Conservation (phyloP, 1,140 invertebrate species). For the Lucilia cuprina region DNA sequence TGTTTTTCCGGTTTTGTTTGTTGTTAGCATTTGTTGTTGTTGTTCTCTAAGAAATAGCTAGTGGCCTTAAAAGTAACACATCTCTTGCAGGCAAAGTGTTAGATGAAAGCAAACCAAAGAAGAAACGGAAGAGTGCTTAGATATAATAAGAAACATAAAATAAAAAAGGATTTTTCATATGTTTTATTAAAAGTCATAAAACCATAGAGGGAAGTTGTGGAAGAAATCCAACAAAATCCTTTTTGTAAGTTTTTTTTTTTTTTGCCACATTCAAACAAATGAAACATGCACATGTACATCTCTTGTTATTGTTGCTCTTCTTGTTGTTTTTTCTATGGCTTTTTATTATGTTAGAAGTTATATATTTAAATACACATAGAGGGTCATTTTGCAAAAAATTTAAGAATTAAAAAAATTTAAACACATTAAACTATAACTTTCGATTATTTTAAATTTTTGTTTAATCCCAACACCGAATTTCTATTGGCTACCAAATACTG, state of each 20-base stretch:
- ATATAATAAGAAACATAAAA: not conserved
- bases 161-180: conserved; percentile 12
- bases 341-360: too few relatives aligned
- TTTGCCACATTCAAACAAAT: not conserved
- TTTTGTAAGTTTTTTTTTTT: not conserved
- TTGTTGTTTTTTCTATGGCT: too few relatives aligned
- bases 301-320: too few relatives aligned
- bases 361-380: too few relatives aligned
- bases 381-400: too few relatives aligned
- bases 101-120: too few relatives aligned
- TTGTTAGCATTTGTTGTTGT: not conserved
- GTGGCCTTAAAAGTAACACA: conserved; percentile 21
- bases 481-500: too few relatives aligned
- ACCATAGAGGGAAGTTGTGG: not conserved
- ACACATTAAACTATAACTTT: too few relatives aligned
- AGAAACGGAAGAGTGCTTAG: not conserved
- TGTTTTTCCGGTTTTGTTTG: conserved; percentile 5
- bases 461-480: too few relatives aligned
- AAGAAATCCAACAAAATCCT: not conserved
- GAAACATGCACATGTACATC: not conserved
- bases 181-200: conserved; percentile 20
- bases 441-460: too few relatives aligned
- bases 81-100: not conserved
- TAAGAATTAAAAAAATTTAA: too few relatives aligned
- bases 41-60: conserved; percentile 3